Evolutionary conservation across 2,888 invertebrate genomes (phyloP).

Genomic region (Phyllotreta cruciferae): DNA sequence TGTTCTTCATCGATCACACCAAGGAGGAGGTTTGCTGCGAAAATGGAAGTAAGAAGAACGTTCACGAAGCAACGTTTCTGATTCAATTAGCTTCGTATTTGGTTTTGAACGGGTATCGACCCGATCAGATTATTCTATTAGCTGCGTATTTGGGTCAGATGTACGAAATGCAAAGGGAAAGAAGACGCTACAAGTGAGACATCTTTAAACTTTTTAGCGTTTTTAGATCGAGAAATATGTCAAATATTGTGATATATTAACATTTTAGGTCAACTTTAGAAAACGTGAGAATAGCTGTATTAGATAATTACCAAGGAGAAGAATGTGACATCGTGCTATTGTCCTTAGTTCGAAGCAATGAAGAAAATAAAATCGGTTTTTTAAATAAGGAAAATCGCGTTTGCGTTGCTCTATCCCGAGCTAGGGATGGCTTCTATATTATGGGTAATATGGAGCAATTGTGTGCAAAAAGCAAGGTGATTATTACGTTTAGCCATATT

Average conservation of each 20-base stretch:
- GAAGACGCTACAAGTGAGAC: slow-evolving; percentile 62
- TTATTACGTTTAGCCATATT: neutral
- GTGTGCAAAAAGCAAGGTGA: slow-evolving; percentile 60
- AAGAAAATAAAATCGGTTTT: slow-evolving; percentile 73
- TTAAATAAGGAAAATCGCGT: slow-evolving; percentile 73
- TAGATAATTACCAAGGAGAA: slow-evolving; percentile 85
- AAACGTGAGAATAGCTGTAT: slow-evolving; percentile 69
- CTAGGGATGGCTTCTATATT: slow-evolving; percentile 73
- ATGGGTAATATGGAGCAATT: slow-evolving; percentile 75
- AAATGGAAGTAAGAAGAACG: slow-evolving; percentile 67
- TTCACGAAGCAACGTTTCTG: slow-evolving; percentile 70
- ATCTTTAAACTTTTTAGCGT: too few species aligned
- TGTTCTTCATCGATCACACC: slow-evolving; percentile 74
- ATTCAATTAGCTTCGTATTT: slow-evolving; percentile 69
- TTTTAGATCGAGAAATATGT: too few species aligned
- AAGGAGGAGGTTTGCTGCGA: slow-evolving; percentile 65
- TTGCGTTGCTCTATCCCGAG: slow-evolving; percentile 80
- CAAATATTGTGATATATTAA: too few species aligned
- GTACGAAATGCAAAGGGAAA: slow-evolving; percentile 66
- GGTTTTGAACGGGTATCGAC: slow-evolving; percentile 66
- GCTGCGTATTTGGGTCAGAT: slow-evolving; percentile 77
- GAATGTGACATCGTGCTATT: slow-evolving; percentile 80
- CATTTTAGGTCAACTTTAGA: slow-evolving; percentile 52
- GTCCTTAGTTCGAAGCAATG: slow-evolving; percentile 80
- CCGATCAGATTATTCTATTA: slow-evolving; percentile 74